Evolutionary conservation across 2,797 vertebrate species (phyloP).

Genomic region (Rallus crepitans): DNA sequence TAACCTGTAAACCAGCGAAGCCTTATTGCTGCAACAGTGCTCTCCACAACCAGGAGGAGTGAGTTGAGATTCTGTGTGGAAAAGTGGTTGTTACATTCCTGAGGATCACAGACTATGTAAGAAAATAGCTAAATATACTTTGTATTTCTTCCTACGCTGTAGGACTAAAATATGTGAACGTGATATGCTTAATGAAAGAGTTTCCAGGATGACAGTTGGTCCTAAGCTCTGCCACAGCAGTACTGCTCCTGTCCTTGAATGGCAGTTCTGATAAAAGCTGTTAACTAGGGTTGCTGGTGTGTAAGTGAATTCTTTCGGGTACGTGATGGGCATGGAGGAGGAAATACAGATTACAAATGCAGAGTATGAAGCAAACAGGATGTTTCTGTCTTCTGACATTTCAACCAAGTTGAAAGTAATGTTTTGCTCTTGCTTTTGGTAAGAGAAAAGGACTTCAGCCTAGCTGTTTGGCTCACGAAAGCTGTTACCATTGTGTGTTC

Average conservation of each 20-base stretch:
- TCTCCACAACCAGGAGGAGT: neutral
- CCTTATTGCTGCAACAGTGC: neutral
- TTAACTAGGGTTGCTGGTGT: neutral
- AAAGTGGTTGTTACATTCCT: neutral
- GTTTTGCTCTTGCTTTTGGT: neutral
- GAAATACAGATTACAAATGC: neutral
- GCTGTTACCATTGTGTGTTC: neutral
- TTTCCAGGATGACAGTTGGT: neutral
- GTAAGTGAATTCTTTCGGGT: neutral
- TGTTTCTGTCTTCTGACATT: neutral
- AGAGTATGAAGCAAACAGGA: neutral
- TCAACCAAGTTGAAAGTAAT: neutral
- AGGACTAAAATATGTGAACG: neutral
- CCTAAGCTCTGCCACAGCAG: neutral
- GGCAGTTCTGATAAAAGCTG: neutral
- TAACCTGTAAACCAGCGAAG: neutral
- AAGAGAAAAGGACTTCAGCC: neutral
- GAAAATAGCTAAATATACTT: neutral
- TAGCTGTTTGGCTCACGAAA: neutral
- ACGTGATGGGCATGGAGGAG: neutral
- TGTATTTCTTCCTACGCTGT: rapidly evolving
- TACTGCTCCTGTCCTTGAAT: neutral
- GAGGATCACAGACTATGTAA: neutral
- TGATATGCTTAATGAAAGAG: neutral
- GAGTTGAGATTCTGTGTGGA: neutral